Conservation (phyloP, 2,888 invertebrate genomes). For the Ophion costatus region DNA sequence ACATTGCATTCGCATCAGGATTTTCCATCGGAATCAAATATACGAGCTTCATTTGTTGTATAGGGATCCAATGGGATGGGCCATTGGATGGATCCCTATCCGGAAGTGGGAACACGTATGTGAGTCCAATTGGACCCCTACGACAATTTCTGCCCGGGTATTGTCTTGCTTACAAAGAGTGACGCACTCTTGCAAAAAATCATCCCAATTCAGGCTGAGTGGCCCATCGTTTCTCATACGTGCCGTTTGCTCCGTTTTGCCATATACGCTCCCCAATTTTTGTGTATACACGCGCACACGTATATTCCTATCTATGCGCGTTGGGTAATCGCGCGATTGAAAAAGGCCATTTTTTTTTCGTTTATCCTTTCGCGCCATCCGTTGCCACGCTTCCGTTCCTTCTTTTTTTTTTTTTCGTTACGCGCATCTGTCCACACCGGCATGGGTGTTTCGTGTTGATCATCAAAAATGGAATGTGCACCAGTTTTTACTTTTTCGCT, state of each 20-base stretch:
- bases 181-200: background rate
- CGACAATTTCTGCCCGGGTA: too few species aligned
- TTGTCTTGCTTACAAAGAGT: background rate
- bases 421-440: constrained; percentile 3
- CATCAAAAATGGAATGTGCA: background rate
- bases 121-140: too few species aligned
- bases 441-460: constrained; percentile 18
- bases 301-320: constrained; percentile 34
- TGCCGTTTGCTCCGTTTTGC: constrained; percentile 1
- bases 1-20: background rate
- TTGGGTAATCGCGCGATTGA: constrained; percentile 44
- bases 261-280: background rate
- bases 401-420: constrained; percentile 1
- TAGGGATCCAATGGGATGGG: too few species aligned
- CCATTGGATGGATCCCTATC: too few species aligned
- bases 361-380: constrained; percentile 49
- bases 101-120: too few species aligned
- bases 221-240: constrained; percentile 1
- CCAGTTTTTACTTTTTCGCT: constrained; percentile 6
- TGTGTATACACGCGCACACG: background rate
- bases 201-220: background rate
- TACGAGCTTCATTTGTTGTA: too few species aligned
- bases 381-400: constrained; percentile 37
- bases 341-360: constrained; percentile 44
- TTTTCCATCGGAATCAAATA: too few species aligned